Evolutionary conservation across 2,888 invertebrate species (phyloP).

Genomic region (Drosophila sordidapex): DNA sequence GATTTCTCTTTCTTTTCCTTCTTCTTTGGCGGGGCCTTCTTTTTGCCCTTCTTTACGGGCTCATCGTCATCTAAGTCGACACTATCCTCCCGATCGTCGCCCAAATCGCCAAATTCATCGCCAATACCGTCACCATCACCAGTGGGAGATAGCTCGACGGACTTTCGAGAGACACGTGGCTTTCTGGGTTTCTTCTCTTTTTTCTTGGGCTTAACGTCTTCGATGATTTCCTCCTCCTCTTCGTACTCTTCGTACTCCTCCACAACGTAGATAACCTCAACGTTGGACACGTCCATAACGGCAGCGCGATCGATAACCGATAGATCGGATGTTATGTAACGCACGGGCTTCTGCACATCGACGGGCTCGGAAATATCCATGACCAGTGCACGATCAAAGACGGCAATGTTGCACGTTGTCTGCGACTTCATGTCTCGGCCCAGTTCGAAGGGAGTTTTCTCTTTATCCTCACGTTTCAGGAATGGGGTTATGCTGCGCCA

Average conservation of each 20-base stretch:
- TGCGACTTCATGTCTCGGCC: conserved; percentile 83
- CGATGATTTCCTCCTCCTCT: conserved; percentile 80
- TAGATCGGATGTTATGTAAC: conserved; percentile 85
- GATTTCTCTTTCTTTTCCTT: conserved; percentile 84
- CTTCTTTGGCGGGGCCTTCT: conserved; percentile 82
- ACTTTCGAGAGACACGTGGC: conserved; percentile 72
- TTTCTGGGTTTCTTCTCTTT: conserved; percentile 82
- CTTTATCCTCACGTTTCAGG: conserved; percentile 84
- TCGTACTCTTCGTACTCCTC: conserved; percentile 84
- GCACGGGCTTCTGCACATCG: conserved; percentile 83
- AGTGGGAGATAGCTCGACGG: conserved; percentile 69
- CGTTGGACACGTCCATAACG: conserved; percentile 85
- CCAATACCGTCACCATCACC: conserved; percentile 43
- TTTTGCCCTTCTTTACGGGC: conserved; percentile 80
- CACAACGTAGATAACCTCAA: conserved; percentile 85
- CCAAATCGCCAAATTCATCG: conserved; percentile 60
- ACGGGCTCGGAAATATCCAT: conserved; percentile 85
- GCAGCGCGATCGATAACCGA: conserved; percentile 85
- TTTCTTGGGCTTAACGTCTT: conserved; percentile 81
- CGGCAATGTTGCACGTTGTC: conserved; percentile 84
- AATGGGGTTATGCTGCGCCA: conserved; percentile 85
- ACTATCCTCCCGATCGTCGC: conserved; percentile 81
- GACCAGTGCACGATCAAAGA: conserved; percentile 84
- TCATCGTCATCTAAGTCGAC: conserved; percentile 81
- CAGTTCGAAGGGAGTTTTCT: conserved; percentile 85